These are phyloP conservation scores for Hemistola chrysoprasaria DNA, from an alignment of 2,888 invertebrate species.

Conservation along the genomic window DNA sequence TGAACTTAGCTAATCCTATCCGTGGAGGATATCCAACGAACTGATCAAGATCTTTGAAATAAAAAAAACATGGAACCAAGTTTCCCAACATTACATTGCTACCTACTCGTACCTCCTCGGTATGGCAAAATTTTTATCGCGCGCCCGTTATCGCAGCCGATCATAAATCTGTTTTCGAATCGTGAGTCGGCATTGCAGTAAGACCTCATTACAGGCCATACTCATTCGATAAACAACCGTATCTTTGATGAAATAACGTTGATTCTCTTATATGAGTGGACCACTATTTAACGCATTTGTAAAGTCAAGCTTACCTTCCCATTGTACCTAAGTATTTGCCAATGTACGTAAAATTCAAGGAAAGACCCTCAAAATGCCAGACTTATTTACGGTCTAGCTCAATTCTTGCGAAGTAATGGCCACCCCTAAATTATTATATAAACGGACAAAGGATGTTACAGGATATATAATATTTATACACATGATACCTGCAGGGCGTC, in stretches of 20 bases:
- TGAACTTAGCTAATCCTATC: too few relatives aligned
- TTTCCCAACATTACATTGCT: background rate
- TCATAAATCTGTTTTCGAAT: conserved; percentile 82
- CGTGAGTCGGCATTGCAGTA: conserved; percentile 71
- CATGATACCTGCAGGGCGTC: too few relatives aligned
- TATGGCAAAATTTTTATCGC: conserved; percentile 78
- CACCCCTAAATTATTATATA: conserved; percentile 31
- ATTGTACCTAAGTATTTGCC: conserved; percentile 80
- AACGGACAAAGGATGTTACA: conserved; percentile 5
- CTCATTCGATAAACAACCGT: conserved; percentile 55
- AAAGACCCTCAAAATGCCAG: conserved; percentile 75
- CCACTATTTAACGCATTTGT: conserved; percentile 61
- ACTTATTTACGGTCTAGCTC: conserved; percentile 72
- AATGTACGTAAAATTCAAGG: conserved; percentile 79
- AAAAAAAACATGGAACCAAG: background rate
- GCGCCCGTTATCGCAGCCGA: conserved; percentile 78
- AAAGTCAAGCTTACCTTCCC: conserved; percentile 66
- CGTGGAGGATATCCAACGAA: too few relatives aligned
- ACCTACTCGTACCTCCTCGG: conserved; percentile 41
- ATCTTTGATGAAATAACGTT: conserved; percentile 53
- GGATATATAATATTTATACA: conserved; percentile 1
- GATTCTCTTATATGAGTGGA: conserved; percentile 53
- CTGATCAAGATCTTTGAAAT: conserved; percentile 1
- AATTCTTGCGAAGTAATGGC: conserved; percentile 38
- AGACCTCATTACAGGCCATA: conserved; percentile 48